Evolutionary conservation across 2,888 invertebrate species (phyloP).

Genomic region (Eumerus sabulonum): DNA sequence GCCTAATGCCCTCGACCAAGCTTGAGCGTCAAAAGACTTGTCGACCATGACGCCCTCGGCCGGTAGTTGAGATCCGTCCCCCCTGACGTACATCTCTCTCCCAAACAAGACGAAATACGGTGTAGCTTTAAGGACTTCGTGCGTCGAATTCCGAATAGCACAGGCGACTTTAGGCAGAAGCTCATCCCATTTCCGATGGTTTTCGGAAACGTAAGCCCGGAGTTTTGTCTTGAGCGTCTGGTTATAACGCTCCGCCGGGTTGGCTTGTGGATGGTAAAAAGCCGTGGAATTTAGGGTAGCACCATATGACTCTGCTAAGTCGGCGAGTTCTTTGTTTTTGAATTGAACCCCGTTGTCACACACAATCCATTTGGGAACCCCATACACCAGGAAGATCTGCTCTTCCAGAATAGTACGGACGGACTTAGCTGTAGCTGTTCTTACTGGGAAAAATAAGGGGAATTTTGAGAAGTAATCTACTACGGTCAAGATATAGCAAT

Average conservation of each 20-base stretch:
- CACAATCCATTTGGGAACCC: slow-evolving; percentile 7
- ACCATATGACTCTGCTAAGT: no score
- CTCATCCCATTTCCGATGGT: slow-evolving; percentile 24
- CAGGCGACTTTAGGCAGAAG: slow-evolving; percentile 14
- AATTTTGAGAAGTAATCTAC: slow-evolving; percentile 49
- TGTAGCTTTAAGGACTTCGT: slow-evolving; percentile 9
- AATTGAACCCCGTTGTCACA: slow-evolving; percentile 26
- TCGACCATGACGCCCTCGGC: background rate
- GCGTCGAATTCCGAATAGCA: slow-evolving; percentile 22
- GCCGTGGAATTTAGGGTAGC: no score
- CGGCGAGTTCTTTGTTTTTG: background rate
- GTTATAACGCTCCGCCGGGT: slow-evolving; percentile 26
- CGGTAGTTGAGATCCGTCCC: background rate
- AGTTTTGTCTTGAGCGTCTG: no score
- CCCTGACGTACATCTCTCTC: slow-evolving; percentile 12
- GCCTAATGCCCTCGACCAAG: background rate
- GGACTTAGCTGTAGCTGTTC: slow-evolving; percentile 23
- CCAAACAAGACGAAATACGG: slow-evolving; percentile 20
- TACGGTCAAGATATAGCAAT: slow-evolving; percentile 26
- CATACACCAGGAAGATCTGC: slow-evolving; percentile 11
- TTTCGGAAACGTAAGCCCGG: slow-evolving; percentile 16
- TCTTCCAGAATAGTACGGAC: slow-evolving; percentile 19
- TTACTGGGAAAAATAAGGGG: slow-evolving; percentile 44
- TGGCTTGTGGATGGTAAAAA: slow-evolving; percentile 37
- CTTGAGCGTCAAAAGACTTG: background rate